phyloP scores from a whole-genome alignment of 2,113 vertebrate genomes.

The Chlamydotis undulata region DNA sequence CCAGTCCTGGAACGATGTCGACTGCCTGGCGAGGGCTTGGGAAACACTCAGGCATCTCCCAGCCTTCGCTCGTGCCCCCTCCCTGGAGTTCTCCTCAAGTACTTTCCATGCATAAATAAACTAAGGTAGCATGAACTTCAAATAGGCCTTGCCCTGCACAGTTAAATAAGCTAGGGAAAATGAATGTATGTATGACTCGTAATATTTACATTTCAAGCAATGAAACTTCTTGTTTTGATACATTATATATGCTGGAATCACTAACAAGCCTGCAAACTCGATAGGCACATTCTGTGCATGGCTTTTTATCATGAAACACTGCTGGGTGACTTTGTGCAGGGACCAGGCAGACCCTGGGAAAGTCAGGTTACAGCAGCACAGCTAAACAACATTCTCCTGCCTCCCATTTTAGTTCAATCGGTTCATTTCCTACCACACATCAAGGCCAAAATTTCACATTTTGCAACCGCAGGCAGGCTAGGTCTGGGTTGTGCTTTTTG shows the following conservation, averaged over 20 bases:
- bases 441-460: background rate
- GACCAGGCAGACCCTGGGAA: background rate
- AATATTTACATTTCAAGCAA: slow-evolving; percentile 37
- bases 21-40: background rate
- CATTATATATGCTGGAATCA: background rate
- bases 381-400: background rate
- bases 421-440: background rate
- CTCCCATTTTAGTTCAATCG: background rate
- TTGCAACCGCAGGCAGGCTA: background rate
- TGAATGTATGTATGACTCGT: background rate
- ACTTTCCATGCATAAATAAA: background rate
- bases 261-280: background rate
- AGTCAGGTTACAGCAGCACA: background rate
- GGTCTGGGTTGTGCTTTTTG: background rate
- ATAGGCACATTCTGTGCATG: background rate
- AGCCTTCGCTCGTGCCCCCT: fast-evolving
- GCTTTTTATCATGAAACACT: background rate
- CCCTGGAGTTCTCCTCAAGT: background rate
- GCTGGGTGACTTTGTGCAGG: background rate
- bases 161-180: slow-evolving; percentile 19
- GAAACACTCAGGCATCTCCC: background rate
- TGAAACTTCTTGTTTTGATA: background rate
- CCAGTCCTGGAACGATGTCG: background rate
- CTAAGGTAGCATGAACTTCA: background rate
- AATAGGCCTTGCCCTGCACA: background rate